A percentile compares a stretch with the other conserved stretches of the same genome.
Evolutionary conservation across 1,140 invertebrate species (phyloP).

Genomic region (Sminthurides bifidus): DNA sequence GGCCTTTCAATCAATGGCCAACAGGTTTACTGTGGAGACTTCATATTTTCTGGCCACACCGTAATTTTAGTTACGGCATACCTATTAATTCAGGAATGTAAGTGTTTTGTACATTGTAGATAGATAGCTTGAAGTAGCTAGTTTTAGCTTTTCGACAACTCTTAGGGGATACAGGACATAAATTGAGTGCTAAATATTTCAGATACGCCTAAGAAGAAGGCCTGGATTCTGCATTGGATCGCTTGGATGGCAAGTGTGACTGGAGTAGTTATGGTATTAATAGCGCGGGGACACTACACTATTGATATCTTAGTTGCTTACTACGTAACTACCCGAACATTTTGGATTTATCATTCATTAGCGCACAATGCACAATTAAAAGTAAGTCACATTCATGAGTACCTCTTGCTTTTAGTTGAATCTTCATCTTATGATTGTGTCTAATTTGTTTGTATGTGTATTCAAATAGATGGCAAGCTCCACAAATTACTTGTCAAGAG

Average conservation of each 20-base stretch:
- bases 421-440: neutral
- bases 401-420: neutral
- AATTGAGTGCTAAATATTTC: too few relatives aligned
- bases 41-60: constrained; percentile 30
- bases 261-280: constrained; percentile 38
- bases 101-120: too few relatives aligned
- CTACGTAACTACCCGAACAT: constrained; percentile 74
- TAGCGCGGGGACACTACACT: constrained; percentile 77
- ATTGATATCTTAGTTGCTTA: constrained; percentile 79
- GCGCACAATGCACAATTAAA: constrained; percentile 56
- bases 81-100: constrained; percentile 32
- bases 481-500: constrained; percentile 53
- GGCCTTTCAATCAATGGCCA: constrained; percentile 82
- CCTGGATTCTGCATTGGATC: constrained; percentile 35
- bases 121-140: too few relatives aligned
- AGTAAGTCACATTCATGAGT: constrained; percentile 37
- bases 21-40: constrained; percentile 55
- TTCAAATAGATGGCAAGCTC: neutral
- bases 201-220: constrained; percentile 37
- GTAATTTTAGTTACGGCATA: constrained; percentile 30
- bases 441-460: neutral
- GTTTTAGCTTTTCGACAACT: neutral
- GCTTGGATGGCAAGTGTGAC: constrained; percentile 33
- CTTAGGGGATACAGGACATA: neutral
- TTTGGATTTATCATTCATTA: constrained; percentile 83